phyloP scores from a whole-genome alignment of 92 coral and sea anemone species.

The Meandrina meandrites region DNA sequence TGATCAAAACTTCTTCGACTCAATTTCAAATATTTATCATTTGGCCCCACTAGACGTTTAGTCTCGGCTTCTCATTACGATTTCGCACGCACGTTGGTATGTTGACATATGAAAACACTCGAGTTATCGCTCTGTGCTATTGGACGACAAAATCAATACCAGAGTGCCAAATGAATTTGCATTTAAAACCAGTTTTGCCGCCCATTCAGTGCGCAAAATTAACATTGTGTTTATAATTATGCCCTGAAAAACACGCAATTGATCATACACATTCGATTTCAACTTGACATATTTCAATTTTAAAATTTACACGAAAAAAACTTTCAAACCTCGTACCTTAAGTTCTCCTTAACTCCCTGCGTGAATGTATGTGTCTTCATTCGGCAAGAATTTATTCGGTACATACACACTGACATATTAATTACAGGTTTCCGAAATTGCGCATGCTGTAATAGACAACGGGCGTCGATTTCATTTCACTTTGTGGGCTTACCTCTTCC shows the following conservation, averaged over 20 bases:
- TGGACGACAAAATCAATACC: not conserved
- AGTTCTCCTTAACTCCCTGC: not conserved
- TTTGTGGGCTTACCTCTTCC: constrained; percentile 25
- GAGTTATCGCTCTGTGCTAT: not conserved
- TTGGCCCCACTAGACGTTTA: constrained; percentile 3
- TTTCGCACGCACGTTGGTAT: constrained; percentile 23
- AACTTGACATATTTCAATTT: not conserved
- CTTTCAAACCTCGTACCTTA: not conserved
- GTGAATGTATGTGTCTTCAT: not conserved
- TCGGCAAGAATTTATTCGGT: not conserved
- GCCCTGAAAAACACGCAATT: constrained; percentile 2
- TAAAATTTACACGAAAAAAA: not conserved
- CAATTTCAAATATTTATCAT: not conserved
- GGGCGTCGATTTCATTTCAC: not conserved
- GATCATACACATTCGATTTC: not conserved
- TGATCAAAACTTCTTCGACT: not conserved
- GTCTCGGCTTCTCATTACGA: not conserved
- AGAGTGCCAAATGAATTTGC: not conserved
- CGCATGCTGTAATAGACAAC: not conserved
- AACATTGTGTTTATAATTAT: not conserved
- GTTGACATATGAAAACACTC: constrained; percentile 26
- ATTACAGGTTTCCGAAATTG: not conserved
- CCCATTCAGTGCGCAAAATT: not conserved
- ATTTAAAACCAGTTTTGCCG: not conserved
- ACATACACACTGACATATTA: not conserved